Conservation (phyloP, 2,113 vertebrate genomes). For the Nothobranchius furzeri region DNA sequence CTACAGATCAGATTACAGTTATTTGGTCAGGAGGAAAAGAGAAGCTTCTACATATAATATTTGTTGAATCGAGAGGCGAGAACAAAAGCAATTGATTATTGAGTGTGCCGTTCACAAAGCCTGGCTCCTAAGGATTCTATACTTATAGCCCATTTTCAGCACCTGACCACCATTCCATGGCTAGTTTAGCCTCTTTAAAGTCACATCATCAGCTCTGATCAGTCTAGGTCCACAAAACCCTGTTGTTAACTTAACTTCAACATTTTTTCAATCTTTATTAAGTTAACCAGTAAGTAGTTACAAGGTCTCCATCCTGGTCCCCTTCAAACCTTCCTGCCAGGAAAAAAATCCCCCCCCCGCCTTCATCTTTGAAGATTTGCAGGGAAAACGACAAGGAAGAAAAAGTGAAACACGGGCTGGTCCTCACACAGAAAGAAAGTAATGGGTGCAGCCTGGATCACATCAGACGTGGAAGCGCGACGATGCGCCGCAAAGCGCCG, state of each 20-base stretch:
- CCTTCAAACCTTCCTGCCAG: conserved; percentile 13
- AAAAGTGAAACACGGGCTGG: conserved; percentile 50
- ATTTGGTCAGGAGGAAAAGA: conserved; percentile 63
- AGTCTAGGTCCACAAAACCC: conserved; percentile 13
- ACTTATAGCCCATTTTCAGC: conserved; percentile 25
- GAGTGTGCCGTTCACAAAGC: conserved; percentile 40
- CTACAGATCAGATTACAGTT: conserved; percentile 59
- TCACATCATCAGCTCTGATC: neutral
- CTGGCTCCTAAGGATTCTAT: conserved; percentile 28
- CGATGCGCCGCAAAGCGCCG: too few relatives aligned
- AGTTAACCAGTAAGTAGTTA: conserved; percentile 29
- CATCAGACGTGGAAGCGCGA: too few relatives aligned
- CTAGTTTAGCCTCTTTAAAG: conserved; percentile 18
- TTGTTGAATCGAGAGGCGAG: conserved; percentile 46
- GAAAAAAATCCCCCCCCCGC: too few relatives aligned
- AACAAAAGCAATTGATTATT: conserved; percentile 63
- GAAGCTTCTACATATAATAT: conserved; percentile 48
- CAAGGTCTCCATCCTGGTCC: conserved; percentile 11
- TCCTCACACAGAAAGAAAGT: conserved; percentile 37
- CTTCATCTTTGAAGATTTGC: conserved; percentile 46
- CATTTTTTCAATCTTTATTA: conserved; percentile 24
- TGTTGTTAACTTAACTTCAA: conserved; percentile 27
- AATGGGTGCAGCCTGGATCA: conserved; percentile 17
- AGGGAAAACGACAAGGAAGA: conserved; percentile 26
- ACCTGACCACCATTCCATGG: neutral